These are phyloP conservation scores for Clepsis dumicolana DNA, from an alignment of 2,888 invertebrate genomes.

Conservation along the genomic window DNA sequence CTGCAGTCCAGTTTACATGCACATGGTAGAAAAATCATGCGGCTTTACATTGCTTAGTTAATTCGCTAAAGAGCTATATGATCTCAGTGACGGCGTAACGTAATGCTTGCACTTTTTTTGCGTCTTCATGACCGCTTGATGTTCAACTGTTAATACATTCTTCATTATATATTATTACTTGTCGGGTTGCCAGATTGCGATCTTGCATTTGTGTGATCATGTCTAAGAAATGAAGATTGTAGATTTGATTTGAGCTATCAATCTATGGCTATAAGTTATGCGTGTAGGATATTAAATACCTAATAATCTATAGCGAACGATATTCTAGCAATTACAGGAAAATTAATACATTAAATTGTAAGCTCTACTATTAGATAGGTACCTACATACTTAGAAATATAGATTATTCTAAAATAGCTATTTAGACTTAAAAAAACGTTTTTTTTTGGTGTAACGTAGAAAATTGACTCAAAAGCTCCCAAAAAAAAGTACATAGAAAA, in stretches of 20 bases:
- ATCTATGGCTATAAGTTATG: slow-evolving; percentile 4
- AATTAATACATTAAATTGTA: too few relatives aligned
- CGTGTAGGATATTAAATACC: too few relatives aligned
- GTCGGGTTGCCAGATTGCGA: slow-evolving; percentile 7
- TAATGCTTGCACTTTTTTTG: not conserved
- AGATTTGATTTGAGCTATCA: not conserved
- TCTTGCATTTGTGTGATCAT: slow-evolving; percentile 10
- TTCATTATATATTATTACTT: slow-evolving; percentile 19
- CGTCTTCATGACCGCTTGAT: not conserved
- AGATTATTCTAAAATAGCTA: too few relatives aligned
- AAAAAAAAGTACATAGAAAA: too few relatives aligned
- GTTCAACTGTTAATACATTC: not conserved
- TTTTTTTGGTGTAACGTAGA: too few relatives aligned
- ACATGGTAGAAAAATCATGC: not conserved
- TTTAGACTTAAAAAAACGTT: too few relatives aligned
- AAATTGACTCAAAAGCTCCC: too few relatives aligned
- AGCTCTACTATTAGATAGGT: too few relatives aligned
- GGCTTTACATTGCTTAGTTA: not conserved
- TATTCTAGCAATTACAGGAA: too few relatives aligned
- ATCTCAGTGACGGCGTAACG: not conserved
- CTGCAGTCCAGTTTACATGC: slow-evolving; percentile 16
- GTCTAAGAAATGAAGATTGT: not conserved
- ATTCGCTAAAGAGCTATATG: not conserved
- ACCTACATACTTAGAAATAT: too few relatives aligned
- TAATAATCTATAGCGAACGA: too few relatives aligned